Conservation (phyloP, 2,888 invertebrate species). For the Sthenelais limicola region DNA sequence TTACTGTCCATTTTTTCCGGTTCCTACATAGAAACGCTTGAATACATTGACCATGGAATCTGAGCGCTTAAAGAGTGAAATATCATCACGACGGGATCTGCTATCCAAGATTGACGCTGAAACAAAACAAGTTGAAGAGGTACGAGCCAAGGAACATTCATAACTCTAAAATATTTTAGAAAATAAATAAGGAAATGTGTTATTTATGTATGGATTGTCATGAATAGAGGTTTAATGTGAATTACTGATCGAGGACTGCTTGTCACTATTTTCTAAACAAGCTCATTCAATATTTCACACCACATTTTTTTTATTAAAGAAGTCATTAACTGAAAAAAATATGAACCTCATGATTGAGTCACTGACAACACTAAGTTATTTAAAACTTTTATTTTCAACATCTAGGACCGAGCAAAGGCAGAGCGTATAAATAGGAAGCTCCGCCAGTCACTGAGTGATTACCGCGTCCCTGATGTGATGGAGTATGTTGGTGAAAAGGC, state of each 20-base stretch:
- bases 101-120: conserved; percentile 67
- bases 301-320: background rate
- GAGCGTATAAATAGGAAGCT: conserved; percentile 69
- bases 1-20: background rate
- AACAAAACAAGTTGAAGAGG: conserved; percentile 67
- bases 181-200: background rate
- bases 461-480: conserved; percentile 71
- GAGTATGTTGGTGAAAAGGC: conserved; percentile 71
- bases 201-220: background rate
- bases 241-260: background rate
- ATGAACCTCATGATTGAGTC: background rate
- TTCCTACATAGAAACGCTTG: conserved; percentile 72
- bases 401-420: conserved; percentile 70
- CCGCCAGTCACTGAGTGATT: conserved; percentile 70
- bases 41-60: conserved; percentile 68
- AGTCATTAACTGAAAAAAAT: background rate
- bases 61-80: conserved; percentile 68
- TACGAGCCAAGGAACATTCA: conserved; percentile 50
- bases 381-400: conserved; percentile 30
- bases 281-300: background rate
- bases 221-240: background rate
- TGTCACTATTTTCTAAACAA: background rate
- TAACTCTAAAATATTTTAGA: background rate
- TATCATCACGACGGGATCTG: conserved; percentile 66
- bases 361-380: background rate